Evolutionary conservation across 1,140 invertebrate species (phyloP).

Genomic region (Meloidogyne exigua): DNA sequence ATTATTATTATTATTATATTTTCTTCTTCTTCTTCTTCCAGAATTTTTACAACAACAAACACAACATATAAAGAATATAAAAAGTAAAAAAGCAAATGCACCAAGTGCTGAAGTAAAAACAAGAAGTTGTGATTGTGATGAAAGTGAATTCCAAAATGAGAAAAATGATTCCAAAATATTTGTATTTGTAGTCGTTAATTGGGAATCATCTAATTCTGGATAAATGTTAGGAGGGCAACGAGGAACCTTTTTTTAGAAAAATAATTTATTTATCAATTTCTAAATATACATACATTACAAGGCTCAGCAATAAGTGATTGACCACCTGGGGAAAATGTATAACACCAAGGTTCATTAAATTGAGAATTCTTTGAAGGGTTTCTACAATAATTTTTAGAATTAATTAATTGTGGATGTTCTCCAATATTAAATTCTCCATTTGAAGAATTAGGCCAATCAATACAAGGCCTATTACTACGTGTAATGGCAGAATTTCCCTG

Average conservation of each 20-base stretch:
- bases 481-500: constrained; percentile 41
- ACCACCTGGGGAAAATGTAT: constrained; percentile 66
- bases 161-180: constrained; percentile 36
- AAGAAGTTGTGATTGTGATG: constrained; percentile 40
- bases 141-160: constrained; percentile 42
- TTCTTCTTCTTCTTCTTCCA: constrained; percentile 20
- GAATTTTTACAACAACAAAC: constrained; percentile 39
- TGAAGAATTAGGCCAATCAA: constrained; percentile 34
- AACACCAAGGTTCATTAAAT: constrained; percentile 81
- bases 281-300: constrained; percentile 72
- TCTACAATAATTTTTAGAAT: constrained; percentile 84
- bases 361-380: constrained; percentile 77
- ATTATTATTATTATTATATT: constrained; percentile 13
- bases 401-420: constrained; percentile 75
- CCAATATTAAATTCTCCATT: constrained; percentile 36
- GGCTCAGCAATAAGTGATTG: constrained; percentile 69
- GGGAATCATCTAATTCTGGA: constrained; percentile 32
- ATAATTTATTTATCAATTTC: neutral
- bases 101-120: constrained; percentile 34
- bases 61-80: constrained; percentile 46
- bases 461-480: constrained; percentile 30
- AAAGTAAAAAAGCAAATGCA: constrained; percentile 32
- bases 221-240: constrained; percentile 38
- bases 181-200: neutral
- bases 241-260: constrained; percentile 7